Evolutionary conservation across 2,888 invertebrate species (phyloP).

Genomic region (Odontomyia ornata): DNA sequence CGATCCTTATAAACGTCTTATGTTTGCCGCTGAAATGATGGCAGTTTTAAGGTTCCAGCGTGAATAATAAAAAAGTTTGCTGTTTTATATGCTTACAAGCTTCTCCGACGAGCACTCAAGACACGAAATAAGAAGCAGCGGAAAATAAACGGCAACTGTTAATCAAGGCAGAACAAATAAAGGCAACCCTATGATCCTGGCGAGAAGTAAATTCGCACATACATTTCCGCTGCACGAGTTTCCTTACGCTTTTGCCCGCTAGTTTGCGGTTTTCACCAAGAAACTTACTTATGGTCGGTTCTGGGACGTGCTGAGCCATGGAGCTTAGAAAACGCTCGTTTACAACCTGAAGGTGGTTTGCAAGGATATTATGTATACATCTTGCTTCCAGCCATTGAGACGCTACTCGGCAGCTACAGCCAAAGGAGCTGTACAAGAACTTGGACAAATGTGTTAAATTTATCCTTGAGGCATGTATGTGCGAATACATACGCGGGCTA

Average conservation of each 20-base stretch:
- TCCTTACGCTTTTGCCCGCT: background rate
- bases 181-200: slow-evolving; percentile 41
- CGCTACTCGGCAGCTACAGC: background rate
- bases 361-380: slow-evolving; percentile 30
- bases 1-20: background rate
- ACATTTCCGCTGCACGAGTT: slow-evolving; percentile 24
- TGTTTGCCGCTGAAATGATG: background rate
- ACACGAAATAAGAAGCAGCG: background rate
- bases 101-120: background rate
- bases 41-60: background rate
- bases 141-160: slow-evolving; percentile 36
- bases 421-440: background rate
- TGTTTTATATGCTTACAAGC: slow-evolving; percentile 14
- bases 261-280: slow-evolving; percentile 37
- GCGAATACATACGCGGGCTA: slow-evolving; percentile 18
- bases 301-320: background rate
- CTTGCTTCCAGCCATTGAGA: slow-evolving; percentile 27
- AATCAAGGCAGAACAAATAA: slow-evolving; percentile 42
- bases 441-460: slow-evolving; percentile 31
- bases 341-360: slow-evolving; percentile 31
- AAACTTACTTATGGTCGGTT: slow-evolving; percentile 27
- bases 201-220: background rate
- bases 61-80: slow-evolving; percentile 36
- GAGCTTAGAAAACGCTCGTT: slow-evolving; percentile 28
- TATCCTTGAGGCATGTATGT: slow-evolving; percentile 1